phyloP scores from a whole-genome alignment of 1,140 invertebrate genomes.

The Drosophila subpulchrella region DNA sequence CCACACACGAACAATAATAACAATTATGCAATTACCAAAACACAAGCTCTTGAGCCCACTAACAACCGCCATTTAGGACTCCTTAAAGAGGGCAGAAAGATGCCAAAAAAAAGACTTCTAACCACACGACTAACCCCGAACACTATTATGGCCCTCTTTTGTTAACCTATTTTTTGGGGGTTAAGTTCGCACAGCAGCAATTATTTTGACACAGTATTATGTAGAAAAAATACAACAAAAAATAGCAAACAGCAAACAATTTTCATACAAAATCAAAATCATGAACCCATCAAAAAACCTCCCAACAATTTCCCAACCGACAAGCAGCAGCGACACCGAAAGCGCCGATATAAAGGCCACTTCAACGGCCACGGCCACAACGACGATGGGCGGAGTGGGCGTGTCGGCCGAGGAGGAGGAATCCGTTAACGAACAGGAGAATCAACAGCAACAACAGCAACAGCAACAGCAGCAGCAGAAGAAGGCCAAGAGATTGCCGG shows the following conservation, averaged over 20 bases:
- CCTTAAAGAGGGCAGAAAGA: neutral
- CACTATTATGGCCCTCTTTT: slow-evolving; percentile 27
- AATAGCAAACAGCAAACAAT: slow-evolving; percentile 7
- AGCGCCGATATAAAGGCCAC: slow-evolving; percentile 85
- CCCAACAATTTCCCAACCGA: slow-evolving; percentile 52
- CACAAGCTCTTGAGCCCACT: slow-evolving; percentile 38
- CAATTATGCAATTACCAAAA: slow-evolving; percentile 51
- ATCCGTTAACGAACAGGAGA: slow-evolving; percentile 28
- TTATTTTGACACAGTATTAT: slow-evolving; percentile 71
- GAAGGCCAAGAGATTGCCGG: slow-evolving; percentile 69
- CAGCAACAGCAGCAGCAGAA: slow-evolving; percentile 38
- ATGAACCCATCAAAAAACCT: slow-evolving; percentile 51
- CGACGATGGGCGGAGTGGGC: slow-evolving; percentile 52
- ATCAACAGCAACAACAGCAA: slow-evolving; percentile 21
- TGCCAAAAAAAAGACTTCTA: slow-evolving; percentile 11
- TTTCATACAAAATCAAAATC: slow-evolving; percentile 42
- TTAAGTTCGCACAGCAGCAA: slow-evolving; percentile 48
- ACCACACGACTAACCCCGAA: slow-evolving; percentile 29
- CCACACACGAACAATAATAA: slow-evolving; percentile 34
- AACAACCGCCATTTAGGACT: slow-evolving; percentile 32
- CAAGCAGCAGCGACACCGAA: slow-evolving; percentile 85
- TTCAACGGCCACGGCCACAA: slow-evolving; percentile 66
- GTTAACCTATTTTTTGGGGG: slow-evolving; percentile 3
- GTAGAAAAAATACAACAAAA: slow-evolving; percentile 32
- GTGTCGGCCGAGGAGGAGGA: slow-evolving; percentile 34